phyloP scores from a whole-genome alignment of 2,888 invertebrate species.

The Drosophila peninsularis region DNA sequence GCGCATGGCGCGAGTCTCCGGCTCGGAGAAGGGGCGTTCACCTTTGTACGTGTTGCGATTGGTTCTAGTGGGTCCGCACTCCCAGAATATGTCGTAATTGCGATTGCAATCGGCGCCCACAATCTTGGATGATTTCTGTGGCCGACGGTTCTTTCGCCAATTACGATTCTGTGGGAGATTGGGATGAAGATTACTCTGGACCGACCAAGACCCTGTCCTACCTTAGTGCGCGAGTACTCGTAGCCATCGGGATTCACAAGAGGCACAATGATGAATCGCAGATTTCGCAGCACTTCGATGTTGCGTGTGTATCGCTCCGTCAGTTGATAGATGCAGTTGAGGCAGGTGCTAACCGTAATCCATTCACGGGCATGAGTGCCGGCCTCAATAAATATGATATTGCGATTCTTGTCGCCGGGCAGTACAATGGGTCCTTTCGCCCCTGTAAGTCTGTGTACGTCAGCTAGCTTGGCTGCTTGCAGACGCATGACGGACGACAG shows the following conservation, averaged over 20 bases:
- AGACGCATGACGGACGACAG: conserved; percentile 44
- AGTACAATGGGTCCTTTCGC: conserved; percentile 25
- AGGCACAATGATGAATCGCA: conserved; percentile 89
- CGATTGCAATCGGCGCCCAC: conserved; percentile 89
- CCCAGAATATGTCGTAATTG: conserved; percentile 88
- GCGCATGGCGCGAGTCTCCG: conserved; percentile 82
- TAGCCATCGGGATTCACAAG: conserved; percentile 91
- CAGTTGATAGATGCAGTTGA: conserved; percentile 87
- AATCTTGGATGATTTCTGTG: conserved; percentile 81
- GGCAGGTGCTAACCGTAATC: conserved; percentile 87
- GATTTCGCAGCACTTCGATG: conserved; percentile 85
- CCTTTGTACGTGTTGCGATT: conserved; percentile 82
- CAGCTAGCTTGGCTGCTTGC: conserved; percentile 34
- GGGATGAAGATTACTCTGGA: neutral
- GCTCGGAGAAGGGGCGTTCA: conserved; percentile 83
- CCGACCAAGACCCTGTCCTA: conserved; percentile 61
- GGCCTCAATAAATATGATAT: conserved; percentile 83
- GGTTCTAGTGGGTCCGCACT: conserved; percentile 64
- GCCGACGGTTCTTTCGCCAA: conserved; percentile 87
- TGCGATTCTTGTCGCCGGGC: conserved; percentile 56
- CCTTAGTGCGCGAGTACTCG: conserved; percentile 86
- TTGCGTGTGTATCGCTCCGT: conserved; percentile 85
- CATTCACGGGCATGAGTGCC: conserved; percentile 88
- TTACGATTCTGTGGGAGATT: conserved; percentile 85
- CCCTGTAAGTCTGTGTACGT: neutral